These are phyloP conservation scores for Galagoides demidoff DNA, from an alignment of 2,797 vertebrate genomes.

Conservation along the genomic window DNA sequence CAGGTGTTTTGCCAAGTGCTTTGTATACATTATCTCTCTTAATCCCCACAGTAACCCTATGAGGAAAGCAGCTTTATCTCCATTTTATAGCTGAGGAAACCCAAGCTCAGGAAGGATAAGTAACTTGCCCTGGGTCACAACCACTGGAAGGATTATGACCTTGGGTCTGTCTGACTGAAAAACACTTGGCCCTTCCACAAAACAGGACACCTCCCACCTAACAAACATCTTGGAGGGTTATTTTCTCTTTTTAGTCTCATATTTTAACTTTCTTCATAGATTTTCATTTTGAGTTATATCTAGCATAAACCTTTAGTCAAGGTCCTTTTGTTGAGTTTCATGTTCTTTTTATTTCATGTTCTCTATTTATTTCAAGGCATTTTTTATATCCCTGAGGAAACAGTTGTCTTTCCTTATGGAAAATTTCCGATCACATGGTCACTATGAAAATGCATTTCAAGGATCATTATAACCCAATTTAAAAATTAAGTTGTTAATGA, in stretches of 20 bases:
- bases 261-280: neutral
- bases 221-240: neutral
- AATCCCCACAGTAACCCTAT: constrained; percentile 75
- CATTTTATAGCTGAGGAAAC: constrained; percentile 77
- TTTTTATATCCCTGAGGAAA: neutral
- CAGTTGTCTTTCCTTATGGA: neutral
- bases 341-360: neutral
- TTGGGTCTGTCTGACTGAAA: constrained; percentile 11
- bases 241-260: constrained; percentile 25
- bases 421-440: constrained; percentile 17
- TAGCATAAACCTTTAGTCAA: neutral
- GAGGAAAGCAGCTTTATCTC: constrained; percentile 77
- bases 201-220: neutral
- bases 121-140: constrained; percentile 61
- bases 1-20: constrained; percentile 70
- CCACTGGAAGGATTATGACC: constrained; percentile 47
- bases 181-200: neutral
- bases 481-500: neutral
- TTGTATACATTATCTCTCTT: constrained; percentile 74
- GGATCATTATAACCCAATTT: constrained; percentile 20
- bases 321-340: neutral
- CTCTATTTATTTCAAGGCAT: neutral
- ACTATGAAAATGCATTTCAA: constrained; percentile 33
- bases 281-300: constrained; percentile 37
- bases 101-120: constrained; percentile 67